Conservation (phyloP, 1,140 invertebrate species). For the Solenopsis invicta region DNA sequence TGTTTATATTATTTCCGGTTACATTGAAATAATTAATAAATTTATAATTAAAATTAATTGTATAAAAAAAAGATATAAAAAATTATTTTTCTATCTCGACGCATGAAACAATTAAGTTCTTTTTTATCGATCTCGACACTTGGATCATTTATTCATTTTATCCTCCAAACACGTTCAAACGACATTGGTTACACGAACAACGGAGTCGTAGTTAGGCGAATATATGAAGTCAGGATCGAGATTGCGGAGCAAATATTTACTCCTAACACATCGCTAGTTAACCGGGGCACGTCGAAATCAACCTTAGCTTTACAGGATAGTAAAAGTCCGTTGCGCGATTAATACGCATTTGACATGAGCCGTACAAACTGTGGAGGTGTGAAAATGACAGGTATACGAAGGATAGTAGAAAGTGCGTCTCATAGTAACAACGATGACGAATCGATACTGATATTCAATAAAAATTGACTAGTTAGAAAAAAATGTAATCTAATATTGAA, state of each 20-base stretch:
- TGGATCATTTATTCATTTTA: conserved; percentile 14
- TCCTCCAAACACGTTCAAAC: conserved; percentile 11
- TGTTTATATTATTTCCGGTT: neutral
- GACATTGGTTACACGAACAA: neutral
- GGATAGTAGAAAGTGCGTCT: neutral
- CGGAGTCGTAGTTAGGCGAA: conserved; percentile 39
- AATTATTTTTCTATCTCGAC: neutral
- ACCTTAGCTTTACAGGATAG: conserved; percentile 18
- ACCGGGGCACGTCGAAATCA: neutral
- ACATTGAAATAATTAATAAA: neutral
- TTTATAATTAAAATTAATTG: conserved; percentile 6
- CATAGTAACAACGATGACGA: neutral
- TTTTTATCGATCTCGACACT: neutral
- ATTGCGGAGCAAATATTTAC: conserved; percentile 82
- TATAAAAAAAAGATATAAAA: neutral
- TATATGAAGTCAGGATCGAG: conserved; percentile 76
- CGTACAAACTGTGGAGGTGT: neutral
- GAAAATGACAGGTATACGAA: neutral
- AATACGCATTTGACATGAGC: conserved; percentile 15
- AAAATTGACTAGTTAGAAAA: conserved; percentile 61
- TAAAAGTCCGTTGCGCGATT: conserved; percentile 27
- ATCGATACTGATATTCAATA: neutral
- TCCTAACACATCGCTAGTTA: conserved; percentile 54
- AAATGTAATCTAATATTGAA: conserved; percentile 75
- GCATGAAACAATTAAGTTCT: neutral